These are phyloP conservation scores for Muscicapa adusta DNA, from an alignment of 2,113 vertebrate genomes.

Conservation along the genomic window DNA sequence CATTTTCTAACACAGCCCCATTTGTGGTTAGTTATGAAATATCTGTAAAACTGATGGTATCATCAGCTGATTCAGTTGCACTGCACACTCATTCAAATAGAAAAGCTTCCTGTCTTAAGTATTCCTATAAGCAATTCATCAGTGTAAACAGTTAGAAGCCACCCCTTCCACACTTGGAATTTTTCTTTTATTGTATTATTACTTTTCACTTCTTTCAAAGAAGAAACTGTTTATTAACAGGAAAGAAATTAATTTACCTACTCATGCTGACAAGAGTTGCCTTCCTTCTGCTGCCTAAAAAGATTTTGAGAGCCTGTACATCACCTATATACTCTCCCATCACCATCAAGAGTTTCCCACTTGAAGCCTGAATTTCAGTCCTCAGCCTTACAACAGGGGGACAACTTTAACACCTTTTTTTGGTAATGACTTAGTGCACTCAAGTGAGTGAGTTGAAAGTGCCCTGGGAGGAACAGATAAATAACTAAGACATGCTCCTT, in stretches of 20 bases:
- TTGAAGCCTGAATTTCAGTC: not conserved
- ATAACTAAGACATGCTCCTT: not conserved
- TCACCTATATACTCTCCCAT: not conserved
- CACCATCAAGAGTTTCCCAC: not conserved
- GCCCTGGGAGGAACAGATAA: not conserved
- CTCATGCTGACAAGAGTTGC: not conserved
- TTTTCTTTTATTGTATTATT: not conserved
- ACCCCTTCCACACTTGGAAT: not conserved
- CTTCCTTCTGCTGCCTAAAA: not conserved
- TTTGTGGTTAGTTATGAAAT: not conserved
- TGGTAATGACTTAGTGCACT: not conserved
- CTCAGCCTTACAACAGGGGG: not conserved
- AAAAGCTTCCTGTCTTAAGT: not conserved
- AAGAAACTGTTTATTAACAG: not conserved
- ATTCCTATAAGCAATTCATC: not conserved
- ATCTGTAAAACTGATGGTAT: not conserved
- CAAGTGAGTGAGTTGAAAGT: not conserved
- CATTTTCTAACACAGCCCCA: not conserved
- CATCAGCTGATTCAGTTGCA: not conserved
- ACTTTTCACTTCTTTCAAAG: not conserved
- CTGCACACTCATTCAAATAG: not conserved
- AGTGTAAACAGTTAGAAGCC: not conserved
- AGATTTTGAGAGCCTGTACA: not conserved
- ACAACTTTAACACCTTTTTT: not conserved
- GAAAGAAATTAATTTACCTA: not conserved